phyloP scores from a whole-genome alignment of 2,797 vertebrate genomes.

The Microctenopoma steveboyesi region DNA sequence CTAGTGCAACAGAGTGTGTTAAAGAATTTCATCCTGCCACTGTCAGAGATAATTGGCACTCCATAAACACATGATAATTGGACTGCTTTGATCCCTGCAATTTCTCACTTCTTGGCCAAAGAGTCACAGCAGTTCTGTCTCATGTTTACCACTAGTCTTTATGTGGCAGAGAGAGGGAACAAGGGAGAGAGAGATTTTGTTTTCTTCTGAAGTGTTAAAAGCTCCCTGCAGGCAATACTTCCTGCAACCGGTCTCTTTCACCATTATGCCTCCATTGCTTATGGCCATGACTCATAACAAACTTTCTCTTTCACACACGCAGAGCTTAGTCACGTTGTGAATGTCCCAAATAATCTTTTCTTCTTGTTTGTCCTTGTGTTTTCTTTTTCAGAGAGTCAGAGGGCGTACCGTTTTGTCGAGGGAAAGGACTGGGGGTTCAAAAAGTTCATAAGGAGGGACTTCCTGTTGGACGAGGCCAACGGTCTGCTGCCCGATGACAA shows the following conservation, averaged over 20 bases:
- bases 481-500: conserved; percentile 92
- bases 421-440: conserved; percentile 95
- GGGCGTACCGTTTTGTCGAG: conserved; percentile 91
- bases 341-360: conserved; percentile 52
- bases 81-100: conserved; percentile 80
- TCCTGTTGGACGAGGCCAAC: conserved; percentile 91
- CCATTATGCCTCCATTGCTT: conserved; percentile 70
- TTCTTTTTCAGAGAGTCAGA: conserved; percentile 86
- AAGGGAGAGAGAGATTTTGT: conserved; percentile 52
- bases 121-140: conserved; percentile 70
- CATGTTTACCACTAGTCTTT: conserved; percentile 75
- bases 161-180: conserved; percentile 59
- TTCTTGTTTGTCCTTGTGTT: conserved; percentile 45
- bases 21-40: conserved; percentile 73
- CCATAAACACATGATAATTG: conserved; percentile 83
- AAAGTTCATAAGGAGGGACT: conserved; percentile 93
- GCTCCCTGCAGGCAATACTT: conserved; percentile 75
- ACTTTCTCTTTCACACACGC: conserved; percentile 53
- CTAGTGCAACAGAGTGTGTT: conserved; percentile 64
- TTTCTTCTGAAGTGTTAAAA: conserved; percentile 80
- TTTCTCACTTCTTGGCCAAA: conserved; percentile 76
- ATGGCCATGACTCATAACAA: conserved; percentile 74
- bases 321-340: conserved; percentile 56
- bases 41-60: conserved; percentile 81
- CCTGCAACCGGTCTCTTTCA: conserved; percentile 69